Evolutionary conservation across 2,113 vertebrate species (phyloP), one percentile per base, ranked within the genome.

Genomic region (Silurus glanis): DNA sequence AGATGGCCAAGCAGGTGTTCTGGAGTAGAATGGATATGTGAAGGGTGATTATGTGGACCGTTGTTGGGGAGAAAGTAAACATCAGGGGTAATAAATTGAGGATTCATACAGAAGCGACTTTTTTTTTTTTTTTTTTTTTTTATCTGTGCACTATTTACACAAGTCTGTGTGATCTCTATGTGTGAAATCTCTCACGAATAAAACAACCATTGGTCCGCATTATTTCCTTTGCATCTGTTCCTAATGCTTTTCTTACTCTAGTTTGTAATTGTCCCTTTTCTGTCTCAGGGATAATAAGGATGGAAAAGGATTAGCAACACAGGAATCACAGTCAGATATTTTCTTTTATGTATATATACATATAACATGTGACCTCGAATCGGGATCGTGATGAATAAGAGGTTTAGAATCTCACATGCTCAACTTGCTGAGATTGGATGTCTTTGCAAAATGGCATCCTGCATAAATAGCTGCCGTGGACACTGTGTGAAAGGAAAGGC

Each of bases 281-380:
- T 58, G 5, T 56, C n/a, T 51, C 74, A 75, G n/a, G 37, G 71
- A 56, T 78, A 84, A 61, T 78, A 9, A 86, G 67, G 88, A 71
- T 87, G 80, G 87, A 89, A 87, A 66, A 37, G 78, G 53, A 82
- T 86, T 80, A 87, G 49, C 75, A 82, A 47, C 64, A 87, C 56
- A 14, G 55, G 83, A 13, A 83, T 80, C 12, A 64, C 59, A 75
- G 59, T 53, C 69, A 71, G 80, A 55, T 91, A 86, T 91, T 90
- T 87, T 81, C 37, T 37, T 37, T 37, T 1, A 37, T 37, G 37
- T 37, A 37, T 37, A 37, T 37, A 37, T 37, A 37, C 2, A 37
- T 37, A 37, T 37, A 37, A 37, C 37, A 37, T 37, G 37, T 37
- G 37, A 37, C 37, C 37, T 37, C 37, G 16, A 79, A 17, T 58